Evolutionary conservation across 2,888 invertebrate species (phyloP), one percentile per base, ranked within the genome.

Genomic region (Tenthredo livida): DNA sequence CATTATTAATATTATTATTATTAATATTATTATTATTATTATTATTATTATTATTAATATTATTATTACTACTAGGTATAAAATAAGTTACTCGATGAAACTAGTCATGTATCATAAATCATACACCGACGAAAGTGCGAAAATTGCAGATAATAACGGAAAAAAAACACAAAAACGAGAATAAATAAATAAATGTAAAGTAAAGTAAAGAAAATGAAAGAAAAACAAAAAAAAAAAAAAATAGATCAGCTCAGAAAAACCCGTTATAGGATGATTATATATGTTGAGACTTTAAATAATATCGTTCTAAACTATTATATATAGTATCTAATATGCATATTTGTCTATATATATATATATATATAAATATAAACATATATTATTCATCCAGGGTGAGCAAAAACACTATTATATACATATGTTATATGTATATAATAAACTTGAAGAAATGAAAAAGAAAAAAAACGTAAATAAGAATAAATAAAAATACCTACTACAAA

Each of bases 101-200:
- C 88, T 88, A 88, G 88, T 88, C 92, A 92, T 91, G 88, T 85
- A 87, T 87, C 84, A 86, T 89, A 75, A 85, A 83, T 29, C 65
- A 84, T 84, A 54, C 54, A 78, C 50, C 54, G 61, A 84, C 80
- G 84, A 61, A 86, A 75, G 25, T 25, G 25, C 15, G 21, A 25
- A 29, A 37, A 70, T 70, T 70, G 37, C n/a, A n/a, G n/a, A 70
- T n/a, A 37, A 37, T 17, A 70, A 70, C 9, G 29, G 17, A 70
- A 70, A 15, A 47, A 75, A 75, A 50, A 17, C 0, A 33, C 2
- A 29, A 29, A 29, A 29, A 70, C 9, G 7, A 40, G n/a, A 72
- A 72, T 29, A 17, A 15, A 17, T 15, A 0, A 72, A 37, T 5
- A 7, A n/a, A 72, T n/a, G n/a, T n/a, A n/a, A n/a, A n/a, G n/a